Conservation (phyloP, 2,888 invertebrate species). For the Axea sp. region DNA sequence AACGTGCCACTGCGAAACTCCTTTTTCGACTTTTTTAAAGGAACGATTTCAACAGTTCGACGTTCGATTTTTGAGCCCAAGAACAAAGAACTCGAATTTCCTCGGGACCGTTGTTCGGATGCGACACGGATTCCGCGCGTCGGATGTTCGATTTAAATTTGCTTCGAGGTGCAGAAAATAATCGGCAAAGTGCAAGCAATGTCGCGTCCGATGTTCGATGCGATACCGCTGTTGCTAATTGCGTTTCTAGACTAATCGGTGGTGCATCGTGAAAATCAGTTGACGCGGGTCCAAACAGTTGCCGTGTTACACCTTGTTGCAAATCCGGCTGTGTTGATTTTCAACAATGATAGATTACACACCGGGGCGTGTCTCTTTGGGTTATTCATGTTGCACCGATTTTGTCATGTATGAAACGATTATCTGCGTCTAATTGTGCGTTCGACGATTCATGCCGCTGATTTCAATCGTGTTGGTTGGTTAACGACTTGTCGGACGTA, state of each 20-base stretch:
- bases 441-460: slow-evolving; percentile 22
- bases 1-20: too few species aligned
- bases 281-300: slow-evolving; percentile 43
- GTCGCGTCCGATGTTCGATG: slow-evolving; percentile 6
- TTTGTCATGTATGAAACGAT: slow-evolving; percentile 46
- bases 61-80: not conserved
- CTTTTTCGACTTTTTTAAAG: too few species aligned
- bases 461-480: slow-evolving; percentile 21
- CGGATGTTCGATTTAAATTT: too few species aligned
- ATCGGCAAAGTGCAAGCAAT: too few species aligned
- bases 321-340: slow-evolving; percentile 37
- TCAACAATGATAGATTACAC: slow-evolving; percentile 43
- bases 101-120: too few species aligned
- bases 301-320: slow-evolving; percentile 31
- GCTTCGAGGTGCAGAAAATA: slow-evolving; percentile 1
- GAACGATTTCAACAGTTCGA: too few species aligned
- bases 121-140: too few species aligned
- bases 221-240: slow-evolving; percentile 25
- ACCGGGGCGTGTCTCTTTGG: slow-evolving; percentile 18
- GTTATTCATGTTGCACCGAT: slow-evolving; percentile 39
- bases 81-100: slow-evolving; percentile 8
- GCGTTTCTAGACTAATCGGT: slow-evolving; percentile 10
- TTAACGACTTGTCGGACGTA: slow-evolving; percentile 22
- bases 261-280: slow-evolving; percentile 32
- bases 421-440: slow-evolving; percentile 40